phyloP scores from a whole-genome alignment of 2,888 invertebrate species.

The Lysandra coridon region DNA sequence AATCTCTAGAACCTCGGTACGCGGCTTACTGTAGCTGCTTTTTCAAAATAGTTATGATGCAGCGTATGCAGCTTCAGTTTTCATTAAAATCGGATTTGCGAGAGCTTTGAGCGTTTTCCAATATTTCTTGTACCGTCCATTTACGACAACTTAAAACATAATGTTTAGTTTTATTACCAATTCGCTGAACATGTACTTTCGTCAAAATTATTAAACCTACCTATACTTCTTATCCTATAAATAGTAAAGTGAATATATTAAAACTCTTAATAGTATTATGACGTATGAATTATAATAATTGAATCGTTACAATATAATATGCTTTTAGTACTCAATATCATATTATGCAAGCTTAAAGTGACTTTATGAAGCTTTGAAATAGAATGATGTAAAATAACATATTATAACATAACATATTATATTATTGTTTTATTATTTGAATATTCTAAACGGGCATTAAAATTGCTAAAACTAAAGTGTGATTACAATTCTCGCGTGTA shows the following conservation, averaged over 20 bases:
- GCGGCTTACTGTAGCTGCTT: not conserved
- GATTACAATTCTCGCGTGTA: not conserved
- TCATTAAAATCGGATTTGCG: constrained; percentile 26
- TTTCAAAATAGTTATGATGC: not conserved
- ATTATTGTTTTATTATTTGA: not conserved
- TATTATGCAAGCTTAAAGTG: not conserved
- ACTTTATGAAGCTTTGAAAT: not conserved
- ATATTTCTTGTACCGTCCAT: constrained; percentile 22
- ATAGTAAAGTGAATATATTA: no score
- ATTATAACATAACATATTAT: no score
- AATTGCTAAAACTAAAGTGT: not conserved
- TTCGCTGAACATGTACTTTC: not conserved
- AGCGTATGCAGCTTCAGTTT: constrained; percentile 13
- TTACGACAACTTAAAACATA: constrained; percentile 10
- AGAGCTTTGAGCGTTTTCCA: constrained; percentile 18
- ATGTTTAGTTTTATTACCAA: not conserved
- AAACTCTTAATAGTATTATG: no score
- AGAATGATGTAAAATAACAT: no score
- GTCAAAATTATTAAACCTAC: no score
- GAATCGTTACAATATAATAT: no score
- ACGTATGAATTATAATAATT: no score
- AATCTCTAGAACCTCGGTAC: not conserved
- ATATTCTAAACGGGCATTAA: not conserved
- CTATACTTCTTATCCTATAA: no score
- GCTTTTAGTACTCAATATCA: no score